phyloP scores from a whole-genome alignment of 1,140 invertebrate species.

The Habropoda laboriosa region DNA sequence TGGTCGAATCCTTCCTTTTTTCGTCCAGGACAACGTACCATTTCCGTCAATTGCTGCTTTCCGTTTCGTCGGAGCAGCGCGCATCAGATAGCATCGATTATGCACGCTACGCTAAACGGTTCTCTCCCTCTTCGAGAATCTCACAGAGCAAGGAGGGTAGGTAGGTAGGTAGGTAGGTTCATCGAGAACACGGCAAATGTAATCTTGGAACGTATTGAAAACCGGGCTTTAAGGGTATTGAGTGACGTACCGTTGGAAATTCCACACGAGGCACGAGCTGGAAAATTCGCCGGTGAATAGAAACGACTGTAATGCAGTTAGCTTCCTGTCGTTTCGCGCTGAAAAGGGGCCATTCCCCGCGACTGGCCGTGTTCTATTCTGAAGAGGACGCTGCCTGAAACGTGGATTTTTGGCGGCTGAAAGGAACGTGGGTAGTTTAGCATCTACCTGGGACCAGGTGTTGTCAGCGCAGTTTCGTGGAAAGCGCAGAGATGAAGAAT shows the following conservation, averaged over 20 bases:
- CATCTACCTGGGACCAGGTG: constrained; percentile 34
- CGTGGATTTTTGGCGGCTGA: not conserved
- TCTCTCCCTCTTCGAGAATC: not conserved
- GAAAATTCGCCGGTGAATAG: constrained; percentile 7
- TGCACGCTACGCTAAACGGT: constrained; percentile 25
- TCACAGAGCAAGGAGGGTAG: no score
- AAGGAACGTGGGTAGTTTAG: not conserved
- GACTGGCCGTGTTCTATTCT: not conserved
- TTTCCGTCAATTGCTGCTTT: constrained; percentile 23
- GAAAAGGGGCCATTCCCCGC: not conserved
- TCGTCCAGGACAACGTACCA: no score
- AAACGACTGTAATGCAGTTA: constrained; percentile 11
- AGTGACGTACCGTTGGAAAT: not conserved
- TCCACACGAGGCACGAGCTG: not conserved
- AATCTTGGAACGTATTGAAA: constrained; percentile 5
- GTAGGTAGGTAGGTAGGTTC: no score
- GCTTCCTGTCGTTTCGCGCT: constrained; percentile 31
- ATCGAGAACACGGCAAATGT: not conserved
- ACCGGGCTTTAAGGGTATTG: not conserved
- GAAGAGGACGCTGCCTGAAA: not conserved
- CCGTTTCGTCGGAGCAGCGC: constrained; percentile 8
- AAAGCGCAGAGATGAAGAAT: not conserved
- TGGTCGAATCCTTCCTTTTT: not conserved
- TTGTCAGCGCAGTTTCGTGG: constrained; percentile 1
- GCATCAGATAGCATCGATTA: constrained; percentile 40